Conservation (phyloP, 2,797 vertebrate species). For the Darevskia mixta region DNA sequence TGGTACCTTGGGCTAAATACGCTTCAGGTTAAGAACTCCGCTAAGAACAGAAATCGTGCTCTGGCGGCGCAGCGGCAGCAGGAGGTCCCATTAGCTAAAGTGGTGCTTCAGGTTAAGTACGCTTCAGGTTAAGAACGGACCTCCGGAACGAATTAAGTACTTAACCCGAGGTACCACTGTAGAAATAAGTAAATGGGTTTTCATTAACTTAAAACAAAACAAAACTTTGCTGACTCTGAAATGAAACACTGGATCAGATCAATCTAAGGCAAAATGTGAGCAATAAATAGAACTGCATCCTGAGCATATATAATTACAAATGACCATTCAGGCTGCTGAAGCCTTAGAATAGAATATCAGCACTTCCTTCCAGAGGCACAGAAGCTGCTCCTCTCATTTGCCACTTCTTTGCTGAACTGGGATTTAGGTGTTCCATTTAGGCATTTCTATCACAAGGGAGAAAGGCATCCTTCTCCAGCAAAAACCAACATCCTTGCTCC, state of each 20-base stretch:
- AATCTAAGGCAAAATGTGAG: conserved; percentile 17
- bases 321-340: background rate
- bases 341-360: background rate
- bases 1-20: too few species aligned
- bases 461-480: background rate
- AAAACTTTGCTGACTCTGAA: conserved; percentile 9
- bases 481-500: background rate
- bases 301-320: background rate
- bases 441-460: background rate
- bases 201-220: background rate
- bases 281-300: conserved; percentile 23
- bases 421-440: background rate
- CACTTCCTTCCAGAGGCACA: background rate
- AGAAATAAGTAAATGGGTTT: background rate
- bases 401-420: background rate
- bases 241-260: conserved; percentile 21
- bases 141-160: too few species aligned
- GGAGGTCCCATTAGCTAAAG: too few species aligned
- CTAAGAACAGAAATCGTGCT: too few species aligned
- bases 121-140: too few species aligned
- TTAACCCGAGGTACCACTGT: too few species aligned
- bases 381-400: background rate
- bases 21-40: too few species aligned
- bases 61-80: too few species aligned
- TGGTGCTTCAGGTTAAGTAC: too few species aligned